Base-by-base conservation (phyloP, 2,888 invertebrate species). In the Siphlonurus alternatus region DNA sequence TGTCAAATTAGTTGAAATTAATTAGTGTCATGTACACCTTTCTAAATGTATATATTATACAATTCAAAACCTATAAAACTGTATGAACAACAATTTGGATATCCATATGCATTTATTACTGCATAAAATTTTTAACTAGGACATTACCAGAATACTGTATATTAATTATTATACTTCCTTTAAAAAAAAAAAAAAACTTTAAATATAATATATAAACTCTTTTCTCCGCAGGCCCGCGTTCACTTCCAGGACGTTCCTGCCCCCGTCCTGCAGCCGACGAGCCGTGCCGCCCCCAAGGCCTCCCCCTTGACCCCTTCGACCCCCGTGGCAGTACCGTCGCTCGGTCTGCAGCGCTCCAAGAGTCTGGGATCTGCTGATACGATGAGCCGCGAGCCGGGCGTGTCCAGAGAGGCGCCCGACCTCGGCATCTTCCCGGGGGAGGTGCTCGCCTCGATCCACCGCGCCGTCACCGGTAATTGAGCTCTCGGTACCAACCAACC, bases 291-390 rank as follows among this genome's bases (percentile, higher is more conserved):
- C 38, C 5, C 5, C 15, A 56, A 22, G 22, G 5, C n/a, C 7
- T 5, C 5, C 7, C 7, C 7, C 5, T 3, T 56, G n/a, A 73
- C 74, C 1, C 70, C 18, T 38, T n/a, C n/a, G n/a, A n/a, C n/a
- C n/a, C n/a, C n/a, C n/a, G n/a, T n/a, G n/a, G n/a, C n/a, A n/a
- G 53, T 20, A 22, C 73, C 25, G 73, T 74, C 61, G 19, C 62
- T 53, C n/a, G 75, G 81, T n/a, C 74, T 90, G 66, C 90, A 91
- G 76, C 81, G 91, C 61, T 90, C 90, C 66, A 91, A 90, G 75
- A 90, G 90, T 65, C 75, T 91, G 70, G 88, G 88, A 10, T 85
- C 89, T 0, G 84, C 88, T 0, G 89, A 90, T 72, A 83, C 86
- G 15, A 76, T 84, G 67, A 83, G 84, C 61, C 83, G 83, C 0